These are phyloP conservation scores for Drosophila ambigua DNA, from an alignment of 1,140 invertebrate species.

Conservation along the genomic window DNA sequence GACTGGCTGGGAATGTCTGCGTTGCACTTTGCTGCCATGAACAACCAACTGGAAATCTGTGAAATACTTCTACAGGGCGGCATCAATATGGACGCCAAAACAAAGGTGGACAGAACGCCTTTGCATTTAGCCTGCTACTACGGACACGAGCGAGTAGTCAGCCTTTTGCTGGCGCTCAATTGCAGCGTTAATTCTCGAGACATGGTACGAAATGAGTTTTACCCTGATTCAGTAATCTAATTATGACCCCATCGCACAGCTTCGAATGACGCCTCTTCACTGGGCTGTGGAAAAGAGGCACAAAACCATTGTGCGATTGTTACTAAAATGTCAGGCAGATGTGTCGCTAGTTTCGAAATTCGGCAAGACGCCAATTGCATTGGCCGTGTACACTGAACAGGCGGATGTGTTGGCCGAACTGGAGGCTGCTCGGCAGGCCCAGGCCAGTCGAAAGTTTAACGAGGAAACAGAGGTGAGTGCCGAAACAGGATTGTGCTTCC, in stretches of 20 bases:
- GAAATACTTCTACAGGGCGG: constrained; percentile 93
- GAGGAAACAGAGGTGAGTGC: constrained; percentile 74
- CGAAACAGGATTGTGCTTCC: too few relatives aligned
- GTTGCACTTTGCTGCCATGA: constrained; percentile 93
- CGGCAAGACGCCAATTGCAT: constrained; percentile 91
- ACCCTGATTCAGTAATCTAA: background rate
- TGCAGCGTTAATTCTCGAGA: constrained; percentile 92
- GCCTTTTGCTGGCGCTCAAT: constrained; percentile 90
- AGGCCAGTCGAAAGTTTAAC: constrained; percentile 67
- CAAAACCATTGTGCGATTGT: constrained; percentile 87
- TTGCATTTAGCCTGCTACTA: constrained; percentile 94
- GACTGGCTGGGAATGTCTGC: constrained; percentile 97
- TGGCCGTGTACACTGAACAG: constrained; percentile 86
- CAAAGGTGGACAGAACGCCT: constrained; percentile 96
- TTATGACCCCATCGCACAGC: constrained; percentile 84
- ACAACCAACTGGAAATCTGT: constrained; percentile 92
- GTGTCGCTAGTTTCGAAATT: constrained; percentile 90
- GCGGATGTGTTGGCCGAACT: constrained; percentile 77
- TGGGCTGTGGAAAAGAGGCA: constrained; percentile 96
- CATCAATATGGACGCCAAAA: constrained; percentile 93
- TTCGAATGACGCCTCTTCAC: constrained; percentile 97
- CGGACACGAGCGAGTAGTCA: constrained; percentile 91
- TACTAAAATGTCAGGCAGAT: constrained; percentile 91
- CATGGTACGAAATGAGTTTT: constrained; percentile 87
- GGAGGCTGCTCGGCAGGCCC: constrained; percentile 65